Evolutionary conservation across 1,140 invertebrate genomes (phyloP).

Genomic region (Penaeus vannamei): DNA sequence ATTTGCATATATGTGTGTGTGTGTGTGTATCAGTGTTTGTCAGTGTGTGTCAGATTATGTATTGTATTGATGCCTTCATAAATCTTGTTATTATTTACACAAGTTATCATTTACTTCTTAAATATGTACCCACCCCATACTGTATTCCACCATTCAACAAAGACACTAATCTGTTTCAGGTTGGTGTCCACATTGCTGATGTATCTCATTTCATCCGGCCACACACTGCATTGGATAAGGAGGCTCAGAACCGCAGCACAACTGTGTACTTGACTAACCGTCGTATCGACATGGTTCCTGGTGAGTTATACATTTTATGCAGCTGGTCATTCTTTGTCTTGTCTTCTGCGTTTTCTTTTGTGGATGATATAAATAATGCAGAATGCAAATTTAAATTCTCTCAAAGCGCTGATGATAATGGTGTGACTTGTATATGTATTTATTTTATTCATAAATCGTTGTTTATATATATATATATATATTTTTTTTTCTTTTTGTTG

Average conservation of each 20-base stretch:
- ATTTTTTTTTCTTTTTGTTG: too few species aligned
- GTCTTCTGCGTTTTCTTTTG: neutral
- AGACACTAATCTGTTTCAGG: slow-evolving; percentile 69
- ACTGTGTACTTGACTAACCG: slow-evolving; percentile 93
- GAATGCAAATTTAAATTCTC: neutral
- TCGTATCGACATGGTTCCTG: slow-evolving; percentile 91
- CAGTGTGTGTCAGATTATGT: too few species aligned
- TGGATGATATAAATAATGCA: neutral
- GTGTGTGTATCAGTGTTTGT: neutral
- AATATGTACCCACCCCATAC: neutral
- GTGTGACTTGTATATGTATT: too few species aligned
- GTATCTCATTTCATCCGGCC: slow-evolving; percentile 95
- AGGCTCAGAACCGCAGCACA: slow-evolving; percentile 87
- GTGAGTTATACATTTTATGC: slow-evolving; percentile 71
- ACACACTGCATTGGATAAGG: slow-evolving; percentile 87
- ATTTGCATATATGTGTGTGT: neutral
- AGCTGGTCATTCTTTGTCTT: too few species aligned
- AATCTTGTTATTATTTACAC: neutral
- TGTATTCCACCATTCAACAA: neutral
- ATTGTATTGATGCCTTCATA: too few species aligned
- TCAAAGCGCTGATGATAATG: too few species aligned
- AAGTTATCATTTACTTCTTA: neutral
- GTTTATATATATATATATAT: too few species aligned
- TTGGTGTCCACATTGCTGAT: slow-evolving; percentile 97
- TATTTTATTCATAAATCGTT: too few species aligned